A percentile compares a stretch with the other conserved stretches of the same genome.
Conservation (phyloP, 2,797 vertebrate genomes). For the Ctenopoma kingsleyae region DNA sequence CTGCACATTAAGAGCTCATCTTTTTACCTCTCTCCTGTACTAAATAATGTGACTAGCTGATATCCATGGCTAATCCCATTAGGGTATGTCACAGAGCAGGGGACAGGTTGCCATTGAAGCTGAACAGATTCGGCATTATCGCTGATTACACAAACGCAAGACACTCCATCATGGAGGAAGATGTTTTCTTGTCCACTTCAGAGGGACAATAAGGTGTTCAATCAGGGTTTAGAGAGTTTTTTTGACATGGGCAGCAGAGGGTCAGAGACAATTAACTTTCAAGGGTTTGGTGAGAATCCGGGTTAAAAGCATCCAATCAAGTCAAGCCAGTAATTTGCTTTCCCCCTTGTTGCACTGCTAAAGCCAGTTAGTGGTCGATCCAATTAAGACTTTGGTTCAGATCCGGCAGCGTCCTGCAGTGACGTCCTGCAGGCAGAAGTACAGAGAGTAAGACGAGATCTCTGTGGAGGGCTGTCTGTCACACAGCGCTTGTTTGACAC, state of each 20-base stretch:
- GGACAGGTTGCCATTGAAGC: slow-evolving; percentile 60
- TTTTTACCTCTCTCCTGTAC: slow-evolving; percentile 34
- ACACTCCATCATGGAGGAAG: slow-evolving; percentile 35
- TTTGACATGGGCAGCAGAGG: slow-evolving; percentile 47
- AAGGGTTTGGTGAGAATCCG: slow-evolving; percentile 56
- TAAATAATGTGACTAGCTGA: slow-evolving; percentile 64
- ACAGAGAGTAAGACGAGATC: slow-evolving; percentile 35
- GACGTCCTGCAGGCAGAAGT: slow-evolving; percentile 38
- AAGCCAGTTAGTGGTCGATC: slow-evolving; percentile 71
- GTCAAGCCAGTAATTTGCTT: slow-evolving; percentile 57
- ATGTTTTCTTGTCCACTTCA: slow-evolving; percentile 62
- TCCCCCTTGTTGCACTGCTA: slow-evolving; percentile 41
- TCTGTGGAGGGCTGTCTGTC: slow-evolving; percentile 56
- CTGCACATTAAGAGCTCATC: slow-evolving; percentile 68
- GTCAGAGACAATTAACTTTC: slow-evolving; percentile 70
- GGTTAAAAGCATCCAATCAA: slow-evolving; percentile 74
- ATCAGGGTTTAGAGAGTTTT: slow-evolving; percentile 52
- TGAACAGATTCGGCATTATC: slow-evolving; percentile 43
- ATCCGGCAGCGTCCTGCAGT: slow-evolving; percentile 16
- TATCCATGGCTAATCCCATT: slow-evolving; percentile 75
- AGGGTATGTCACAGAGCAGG: slow-evolving; percentile 54
- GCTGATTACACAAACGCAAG: slow-evolving; percentile 64
- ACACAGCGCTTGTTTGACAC: slow-evolving; percentile 69
- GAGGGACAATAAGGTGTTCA: slow-evolving; percentile 48
- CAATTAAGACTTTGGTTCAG: slow-evolving; percentile 68